Base-by-base conservation (phyloP, 1,140 invertebrate species). In the Adelges cooleyi region DNA sequence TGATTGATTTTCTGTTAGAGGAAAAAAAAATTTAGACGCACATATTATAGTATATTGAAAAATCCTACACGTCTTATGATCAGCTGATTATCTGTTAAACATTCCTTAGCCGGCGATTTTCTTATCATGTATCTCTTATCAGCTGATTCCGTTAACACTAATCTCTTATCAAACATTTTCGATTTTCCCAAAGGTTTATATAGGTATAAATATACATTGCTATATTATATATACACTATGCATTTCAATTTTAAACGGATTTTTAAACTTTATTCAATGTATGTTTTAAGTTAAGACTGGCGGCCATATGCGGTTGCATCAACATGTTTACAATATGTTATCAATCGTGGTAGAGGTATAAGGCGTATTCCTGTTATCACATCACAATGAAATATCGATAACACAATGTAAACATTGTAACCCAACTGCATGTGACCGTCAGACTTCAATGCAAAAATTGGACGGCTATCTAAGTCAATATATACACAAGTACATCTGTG, bases 1-100 rank as follows among this genome's bases (percentile, higher is more conserved):
- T 71, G 69, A 50, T 71, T 71, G 68, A 71, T 69, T 71, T 71
- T 70, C 70, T 71, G 53, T 17, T n/a, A 50, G 62, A 18, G 27
- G 44, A 65, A 46, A 38, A 9, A 38, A 27, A 42, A 36, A 67
- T 22, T 11, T 10, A 48, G 46, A n/a, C n/a, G 3, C 23, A 40
- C 1, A 20, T 4, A 5, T 10, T 15, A 25, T 13, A 20, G 11
- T 13, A 13, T 52, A n/a, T 22, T 5, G 8, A 48, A 6, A 8
- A 1, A 38, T 6, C 36, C 6, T 13, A 13, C 6, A 38, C 6
- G 36, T 6, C 13, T 38, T 38, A 38, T 38, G 13, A 6, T 38
- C 6, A 38, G 13, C 36, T 38, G 36, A 8, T 38, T 38, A 38
- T 8, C 6, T 38, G 13, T 8, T 38, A 8, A 38, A 6, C 6